A percentile compares a stretch with the other conserved stretches of the same genome.
phyloP scores from a whole-genome alignment of 2,888 invertebrate species.

The Apamea sordens region DNA sequence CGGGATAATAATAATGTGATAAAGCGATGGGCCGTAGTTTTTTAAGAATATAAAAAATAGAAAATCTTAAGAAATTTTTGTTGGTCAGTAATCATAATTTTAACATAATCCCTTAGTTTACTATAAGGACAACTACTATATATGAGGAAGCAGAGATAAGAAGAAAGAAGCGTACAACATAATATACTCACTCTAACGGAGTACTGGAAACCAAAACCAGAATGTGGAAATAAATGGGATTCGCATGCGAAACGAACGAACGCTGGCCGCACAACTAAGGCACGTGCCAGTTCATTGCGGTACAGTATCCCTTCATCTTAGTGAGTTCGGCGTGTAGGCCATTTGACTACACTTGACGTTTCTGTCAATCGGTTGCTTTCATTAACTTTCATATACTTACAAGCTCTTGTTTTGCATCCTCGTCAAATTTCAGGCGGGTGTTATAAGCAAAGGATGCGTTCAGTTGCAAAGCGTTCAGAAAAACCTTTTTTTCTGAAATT shows the following conservation, averaged over 20 bases:
- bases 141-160: background rate
- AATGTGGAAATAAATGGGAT: conserved; percentile 8
- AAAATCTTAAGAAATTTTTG: background rate
- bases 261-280: conserved; percentile 17
- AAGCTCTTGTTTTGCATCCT: no score
- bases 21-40: background rate
- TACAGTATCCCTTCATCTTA: conserved; percentile 12
- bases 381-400: no score
- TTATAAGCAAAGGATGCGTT: no score
- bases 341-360: background rate
- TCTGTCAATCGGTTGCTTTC: background rate
- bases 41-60: background rate
- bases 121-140: background rate
- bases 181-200: background rate
- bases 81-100: background rate
- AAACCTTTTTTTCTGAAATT: no score
- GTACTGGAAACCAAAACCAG: conserved; percentile 17
- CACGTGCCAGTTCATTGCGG: conserved; percentile 18
- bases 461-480: no score
- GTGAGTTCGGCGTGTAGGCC: background rate
- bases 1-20: no score
- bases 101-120: background rate
- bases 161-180: background rate
- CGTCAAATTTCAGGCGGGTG: no score
- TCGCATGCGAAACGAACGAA: conserved; percentile 19